phyloP scores from a whole-genome alignment of 2,888 invertebrate genomes.

The Philonicus albiceps region DNA sequence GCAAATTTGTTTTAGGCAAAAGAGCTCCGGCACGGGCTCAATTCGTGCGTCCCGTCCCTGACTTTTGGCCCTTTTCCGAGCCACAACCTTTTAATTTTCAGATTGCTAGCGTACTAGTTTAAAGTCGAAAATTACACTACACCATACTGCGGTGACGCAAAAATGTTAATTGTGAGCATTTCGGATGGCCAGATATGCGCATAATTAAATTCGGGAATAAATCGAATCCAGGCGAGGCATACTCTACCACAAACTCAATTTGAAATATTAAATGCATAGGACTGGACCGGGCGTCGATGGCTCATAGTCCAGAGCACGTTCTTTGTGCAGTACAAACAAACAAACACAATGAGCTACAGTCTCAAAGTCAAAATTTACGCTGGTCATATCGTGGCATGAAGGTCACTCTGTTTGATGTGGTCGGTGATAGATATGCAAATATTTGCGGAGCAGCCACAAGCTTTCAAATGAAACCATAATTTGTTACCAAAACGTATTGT shows the following conservation, averaged over 20 bases:
- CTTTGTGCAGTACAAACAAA: neutral
- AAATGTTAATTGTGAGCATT: neutral
- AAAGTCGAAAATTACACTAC: neutral
- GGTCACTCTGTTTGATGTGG: conserved; percentile 17
- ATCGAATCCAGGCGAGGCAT: neutral
- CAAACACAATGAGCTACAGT: neutral
- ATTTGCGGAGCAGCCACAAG: neutral
- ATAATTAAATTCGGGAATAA: neutral
- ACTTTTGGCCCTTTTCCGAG: neutral
- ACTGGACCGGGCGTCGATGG: neutral
- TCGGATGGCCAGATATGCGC: neutral
- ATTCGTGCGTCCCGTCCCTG: neutral
- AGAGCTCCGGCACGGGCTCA: neutral
- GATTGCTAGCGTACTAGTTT: neutral
- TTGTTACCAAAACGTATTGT: neutral
- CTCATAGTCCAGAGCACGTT: neutral
- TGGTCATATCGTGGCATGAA: neutral
- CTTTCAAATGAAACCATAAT: conserved; percentile 27
- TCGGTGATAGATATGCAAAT: conserved; percentile 20
- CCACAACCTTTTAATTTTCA: neutral
- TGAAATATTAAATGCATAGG: conserved; percentile 17
- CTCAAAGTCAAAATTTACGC: conserved; percentile 16
- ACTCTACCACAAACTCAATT: conserved; percentile 5
- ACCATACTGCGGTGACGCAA: neutral
- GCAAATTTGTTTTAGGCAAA: neutral